Percentiles rank a stretch among this genome's conserved stretches.
These are phyloP conservation scores for Scaptomyza polygonia DNA, from an alignment of 2,888 invertebrate genomes.

Conservation along the genomic window DNA sequence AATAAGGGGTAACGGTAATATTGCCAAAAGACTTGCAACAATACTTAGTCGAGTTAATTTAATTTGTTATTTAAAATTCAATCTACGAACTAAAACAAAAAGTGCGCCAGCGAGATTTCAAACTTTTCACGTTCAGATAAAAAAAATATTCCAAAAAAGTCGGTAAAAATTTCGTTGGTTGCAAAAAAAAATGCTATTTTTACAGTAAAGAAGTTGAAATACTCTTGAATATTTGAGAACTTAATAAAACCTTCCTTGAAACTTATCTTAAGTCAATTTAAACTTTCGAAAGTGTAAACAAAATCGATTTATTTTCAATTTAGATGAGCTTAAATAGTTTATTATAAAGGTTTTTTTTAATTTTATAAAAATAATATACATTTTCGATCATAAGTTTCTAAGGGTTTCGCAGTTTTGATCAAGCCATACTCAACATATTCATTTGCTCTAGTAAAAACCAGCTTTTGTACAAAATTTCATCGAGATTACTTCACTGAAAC, in stretches of 20 bases:
- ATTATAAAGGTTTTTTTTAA: neutral
- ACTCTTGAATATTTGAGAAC: neutral
- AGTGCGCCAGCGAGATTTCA: constrained; percentile 58
- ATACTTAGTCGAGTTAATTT: constrained; percentile 82
- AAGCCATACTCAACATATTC: neutral
- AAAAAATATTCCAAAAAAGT: constrained; percentile 28
- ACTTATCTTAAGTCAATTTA: neutral
- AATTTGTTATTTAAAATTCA: constrained; percentile 84
- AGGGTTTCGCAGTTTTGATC: neutral
- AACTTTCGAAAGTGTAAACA: too few species aligned
- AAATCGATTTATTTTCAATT: neutral
- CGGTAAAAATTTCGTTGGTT: constrained; percentile 11
- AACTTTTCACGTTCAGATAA: constrained; percentile 30
- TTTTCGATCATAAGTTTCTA: neutral
- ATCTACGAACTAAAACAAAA: constrained; percentile 84
- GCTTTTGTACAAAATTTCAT: neutral
- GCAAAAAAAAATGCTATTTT: constrained; percentile 33
- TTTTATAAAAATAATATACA: neutral
- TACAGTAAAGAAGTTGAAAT: neutral
- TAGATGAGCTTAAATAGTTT: neutral
- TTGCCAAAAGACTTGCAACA: constrained; percentile 65
- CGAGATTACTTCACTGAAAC: neutral
- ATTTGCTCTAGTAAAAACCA: neutral
- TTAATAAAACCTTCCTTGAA: too few species aligned
- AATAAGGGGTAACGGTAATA: constrained; percentile 5